A percentile compares a stretch with the other conserved stretches of the same genome.
phyloP scores from a whole-genome alignment of 2,113 vertebrate species.

The Fukomys damarensis region DNA sequence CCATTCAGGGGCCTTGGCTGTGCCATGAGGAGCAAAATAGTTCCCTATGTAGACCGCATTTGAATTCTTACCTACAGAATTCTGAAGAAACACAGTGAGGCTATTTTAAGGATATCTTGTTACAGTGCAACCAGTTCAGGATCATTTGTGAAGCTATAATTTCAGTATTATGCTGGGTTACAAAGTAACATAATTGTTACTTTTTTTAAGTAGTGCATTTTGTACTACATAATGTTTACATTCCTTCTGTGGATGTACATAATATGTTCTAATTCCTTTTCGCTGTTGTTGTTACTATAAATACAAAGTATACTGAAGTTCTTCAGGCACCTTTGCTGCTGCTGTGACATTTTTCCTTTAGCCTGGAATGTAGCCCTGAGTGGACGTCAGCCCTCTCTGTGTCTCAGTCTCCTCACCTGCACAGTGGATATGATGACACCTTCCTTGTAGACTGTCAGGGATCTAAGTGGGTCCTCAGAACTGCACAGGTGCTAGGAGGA shows the following conservation, averaged over 20 bases:
- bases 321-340: background rate
- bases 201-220: background rate
- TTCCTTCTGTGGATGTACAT: background rate
- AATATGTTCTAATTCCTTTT: background rate
- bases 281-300: background rate
- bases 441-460: background rate
- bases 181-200: background rate
- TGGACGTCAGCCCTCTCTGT: background rate
- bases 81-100: background rate
- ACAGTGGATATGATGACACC: background rate
- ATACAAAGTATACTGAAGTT: background rate
- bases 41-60: background rate
- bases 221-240: background rate
- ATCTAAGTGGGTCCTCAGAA: background rate
- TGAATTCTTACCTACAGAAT: background rate
- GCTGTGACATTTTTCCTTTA: background rate
- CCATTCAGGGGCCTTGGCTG: background rate
- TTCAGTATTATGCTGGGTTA: background rate
- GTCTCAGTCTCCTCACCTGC: background rate
- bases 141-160: background rate
- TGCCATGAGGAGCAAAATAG: background rate
- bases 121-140: background rate
- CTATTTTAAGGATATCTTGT: background rate
- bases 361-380: background rate
- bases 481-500: background rate